A percentile compares a stretch with the other conserved stretches of the same genome.
phyloP scores from a whole-genome alignment of 2,113 vertebrate genomes.

The Clarias magur region DNA sequence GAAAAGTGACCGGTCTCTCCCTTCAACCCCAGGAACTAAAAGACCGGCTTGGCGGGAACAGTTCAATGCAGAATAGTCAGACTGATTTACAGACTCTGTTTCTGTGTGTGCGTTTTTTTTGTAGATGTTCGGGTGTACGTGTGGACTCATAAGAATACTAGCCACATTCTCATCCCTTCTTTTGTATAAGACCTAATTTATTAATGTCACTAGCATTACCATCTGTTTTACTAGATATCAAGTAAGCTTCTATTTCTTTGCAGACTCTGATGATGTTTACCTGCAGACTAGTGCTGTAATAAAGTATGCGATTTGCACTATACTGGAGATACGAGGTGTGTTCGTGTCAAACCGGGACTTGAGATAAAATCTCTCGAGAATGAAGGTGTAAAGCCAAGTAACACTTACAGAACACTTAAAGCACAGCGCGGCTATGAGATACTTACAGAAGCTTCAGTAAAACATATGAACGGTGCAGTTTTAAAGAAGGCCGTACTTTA shows the following conservation, averaged over 20 bases:
- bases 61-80: constrained; percentile 69
- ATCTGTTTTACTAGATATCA: not conserved
- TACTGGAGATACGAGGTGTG: too few relatives aligned
- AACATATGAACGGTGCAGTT: too few relatives aligned
- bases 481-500: too few relatives aligned
- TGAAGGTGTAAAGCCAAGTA: too few relatives aligned
- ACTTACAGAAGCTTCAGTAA: too few relatives aligned
- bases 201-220: not conserved
- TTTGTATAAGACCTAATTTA: not conserved
- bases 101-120: constrained; percentile 14
- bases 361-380: too few relatives aligned
- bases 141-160: not conserved
- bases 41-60: constrained; percentile 58
- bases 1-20: constrained; percentile 52
- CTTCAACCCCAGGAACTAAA: constrained; percentile 68
- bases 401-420: too few relatives aligned
- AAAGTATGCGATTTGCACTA: not conserved
- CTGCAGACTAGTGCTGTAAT: not conserved
- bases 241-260: not conserved
- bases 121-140: constrained; percentile 9
- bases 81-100: constrained; percentile 69
- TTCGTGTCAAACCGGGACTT: too few relatives aligned
- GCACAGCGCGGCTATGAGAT: too few relatives aligned
- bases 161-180: not conserved
- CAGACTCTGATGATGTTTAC: not conserved